A percentile compares a stretch with the other conserved stretches of the same genome.
These are phyloP conservation scores for Drosophila colorata DNA, from an alignment of 2,888 invertebrate species.

Conservation along the genomic window DNA sequence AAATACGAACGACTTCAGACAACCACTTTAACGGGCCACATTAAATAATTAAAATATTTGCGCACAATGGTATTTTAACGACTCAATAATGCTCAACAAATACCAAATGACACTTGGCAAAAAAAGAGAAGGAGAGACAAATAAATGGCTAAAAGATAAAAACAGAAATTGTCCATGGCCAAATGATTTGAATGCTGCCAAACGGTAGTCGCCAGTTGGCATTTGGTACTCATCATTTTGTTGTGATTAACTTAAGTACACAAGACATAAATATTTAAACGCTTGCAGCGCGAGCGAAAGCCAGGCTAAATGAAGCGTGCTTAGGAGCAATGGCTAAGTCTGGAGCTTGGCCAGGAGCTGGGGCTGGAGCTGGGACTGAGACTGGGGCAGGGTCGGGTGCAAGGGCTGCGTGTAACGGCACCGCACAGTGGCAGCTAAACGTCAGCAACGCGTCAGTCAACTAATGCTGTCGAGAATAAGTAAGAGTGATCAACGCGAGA, in stretches of 20 bases:
- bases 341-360: neutral
- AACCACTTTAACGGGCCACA: neutral
- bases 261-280: slow-evolving; percentile 80
- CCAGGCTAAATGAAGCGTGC: neutral
- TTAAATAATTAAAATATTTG: slow-evolving; percentile 70
- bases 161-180: neutral
- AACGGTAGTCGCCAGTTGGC: slow-evolving; percentile 47
- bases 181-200: slow-evolving; percentile 66
- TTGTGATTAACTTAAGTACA: slow-evolving; percentile 81
- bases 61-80: slow-evolving; percentile 61
- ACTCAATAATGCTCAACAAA: slow-evolving; percentile 60
- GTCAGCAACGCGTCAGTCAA: slow-evolving; percentile 56
- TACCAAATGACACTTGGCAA: slow-evolving; percentile 58
- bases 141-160: slow-evolving; percentile 9
- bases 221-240: slow-evolving; percentile 68
- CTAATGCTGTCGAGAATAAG: slow-evolving; percentile 18
- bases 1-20: slow-evolving; percentile 2
- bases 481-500: neutral
- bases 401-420: slow-evolving; percentile 17
- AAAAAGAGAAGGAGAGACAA: slow-evolving; percentile 23
- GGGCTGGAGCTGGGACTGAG: slow-evolving; percentile 2
- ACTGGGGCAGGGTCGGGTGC: neutral
- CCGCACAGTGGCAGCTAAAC: slow-evolving; percentile 54
- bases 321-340: too few species aligned
- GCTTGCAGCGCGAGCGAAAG: slow-evolving; percentile 41